A percentile compares a stretch with the other conserved stretches of the same genome.
Conservation (phyloP, 1,140 invertebrate species). For the Helicorthomorpha holstii region DNA sequence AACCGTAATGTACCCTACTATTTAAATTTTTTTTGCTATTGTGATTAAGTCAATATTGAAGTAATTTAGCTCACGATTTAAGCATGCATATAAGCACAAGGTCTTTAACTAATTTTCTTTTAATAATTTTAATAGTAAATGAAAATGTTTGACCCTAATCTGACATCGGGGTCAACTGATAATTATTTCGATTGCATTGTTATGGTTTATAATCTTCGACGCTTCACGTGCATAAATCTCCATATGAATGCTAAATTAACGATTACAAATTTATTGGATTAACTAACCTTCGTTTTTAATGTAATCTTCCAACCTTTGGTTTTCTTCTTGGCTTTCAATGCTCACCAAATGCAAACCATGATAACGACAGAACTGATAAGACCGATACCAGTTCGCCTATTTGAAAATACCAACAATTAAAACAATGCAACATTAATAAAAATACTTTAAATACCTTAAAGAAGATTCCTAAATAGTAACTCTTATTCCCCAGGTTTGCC, state of each 20-base stretch:
- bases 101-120: too few relatives aligned
- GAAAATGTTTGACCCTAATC: too few relatives aligned
- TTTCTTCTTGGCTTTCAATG: conserved; percentile 72
- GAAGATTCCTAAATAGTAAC: conserved; percentile 76
- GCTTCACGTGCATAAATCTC: too few relatives aligned
- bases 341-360: conserved; percentile 81
- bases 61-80: too few relatives aligned
- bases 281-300: conserved; percentile 52
- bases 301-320: conserved; percentile 65
- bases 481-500: conserved; percentile 63
- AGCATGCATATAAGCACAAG: too few relatives aligned
- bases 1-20: too few relatives aligned
- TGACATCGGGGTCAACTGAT: too few relatives aligned
- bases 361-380: conserved; percentile 75
- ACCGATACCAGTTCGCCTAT: conserved; percentile 81
- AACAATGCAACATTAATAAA: conserved; percentile 1
- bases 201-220: too few relatives aligned
- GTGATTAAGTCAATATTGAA: too few relatives aligned
- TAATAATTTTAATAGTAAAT: too few relatives aligned
- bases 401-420: conserved; percentile 17
- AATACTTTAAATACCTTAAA: conserved; percentile 48
- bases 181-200: conserved; percentile 10
- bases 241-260: too few relatives aligned
- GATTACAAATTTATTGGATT: not conserved
- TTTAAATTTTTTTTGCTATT: too few relatives aligned